Evolutionary conservation across 2,113 vertebrate species (phyloP), one percentile per base, ranked within the genome.

Genomic region (Budorcas taxicolor): DNA sequence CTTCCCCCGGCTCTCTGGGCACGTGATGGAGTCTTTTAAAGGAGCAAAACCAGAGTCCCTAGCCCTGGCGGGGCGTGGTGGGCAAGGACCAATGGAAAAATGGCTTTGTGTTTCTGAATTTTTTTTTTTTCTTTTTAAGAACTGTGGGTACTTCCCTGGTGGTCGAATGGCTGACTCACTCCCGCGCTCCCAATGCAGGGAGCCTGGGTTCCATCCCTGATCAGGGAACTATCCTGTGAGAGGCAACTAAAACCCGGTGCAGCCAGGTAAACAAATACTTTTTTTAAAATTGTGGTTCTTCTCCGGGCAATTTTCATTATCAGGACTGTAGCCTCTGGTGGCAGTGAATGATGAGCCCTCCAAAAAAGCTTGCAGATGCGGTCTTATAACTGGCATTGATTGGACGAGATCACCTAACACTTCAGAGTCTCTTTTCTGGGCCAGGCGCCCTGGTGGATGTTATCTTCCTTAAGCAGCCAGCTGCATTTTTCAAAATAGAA

Each of bases 401-500:
- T 45, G 80, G 80, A 74, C 85, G 21, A n/a, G 33, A 81, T 87
- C 86, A 58, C 95, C 90, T 81, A 43, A 87, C 78, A 33, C 90
- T 89, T 57, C 36, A 64, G 64, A 45, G 78, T 1, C 36, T 40
- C 45, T 95, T 93, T 97, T 91, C 97, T 91, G 94, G 94, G 94
- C 92, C 92, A 91, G 90, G 83, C 71, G 25, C 83, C 95, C 90
- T 91, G 87, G 43, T 55, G 67, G 74, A 71, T 78, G 67, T 47
- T 78, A 78, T 86, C 94, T 91, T 94, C 74, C 64, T 74, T 33
- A 33, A 40, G 64, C 83, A 96, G 88, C 93, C 97, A 97, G 96
- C 93, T 97, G 95, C 95, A 25, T 31, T 97, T 95, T 97, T 95
- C 96, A 97, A 98, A 98, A 97, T 78, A 97, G 98, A 95, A 98